A percentile compares a stretch with the other conserved stretches of the same genome.
Evolutionary conservation across 2,888 invertebrate species (phyloP).

Genomic region (Julus scandinavius): DNA sequence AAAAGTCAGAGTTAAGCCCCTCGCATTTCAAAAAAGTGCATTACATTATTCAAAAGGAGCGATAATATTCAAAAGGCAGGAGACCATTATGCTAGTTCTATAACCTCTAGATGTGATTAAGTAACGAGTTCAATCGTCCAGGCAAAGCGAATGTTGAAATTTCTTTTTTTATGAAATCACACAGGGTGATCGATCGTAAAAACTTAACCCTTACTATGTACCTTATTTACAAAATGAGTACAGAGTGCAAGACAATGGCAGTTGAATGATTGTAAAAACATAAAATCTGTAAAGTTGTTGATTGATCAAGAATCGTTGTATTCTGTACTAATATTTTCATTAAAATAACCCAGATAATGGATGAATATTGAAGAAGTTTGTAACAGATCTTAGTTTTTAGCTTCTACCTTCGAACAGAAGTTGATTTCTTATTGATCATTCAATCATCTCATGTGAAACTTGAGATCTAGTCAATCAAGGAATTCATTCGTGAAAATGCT

Average conservation of each 20-base stretch:
- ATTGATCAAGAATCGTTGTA: too few relatives aligned
- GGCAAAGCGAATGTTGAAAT: background rate
- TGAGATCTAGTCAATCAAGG: background rate
- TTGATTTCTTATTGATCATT: background rate
- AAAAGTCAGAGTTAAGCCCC: background rate
- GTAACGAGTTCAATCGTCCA: background rate
- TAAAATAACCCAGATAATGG: too few relatives aligned
- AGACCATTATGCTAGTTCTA: background rate
- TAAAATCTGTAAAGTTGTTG: too few relatives aligned
- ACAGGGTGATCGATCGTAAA: background rate
- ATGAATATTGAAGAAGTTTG: too few relatives aligned
- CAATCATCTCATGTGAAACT: background rate
- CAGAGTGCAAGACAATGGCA: background rate
- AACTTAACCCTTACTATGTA: background rate
- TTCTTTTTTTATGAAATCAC: background rate
- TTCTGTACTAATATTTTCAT: too few relatives aligned
- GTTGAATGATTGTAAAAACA: too few relatives aligned
- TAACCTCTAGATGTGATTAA: background rate
- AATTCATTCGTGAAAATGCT: background rate
- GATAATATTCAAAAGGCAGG: conserved; percentile 25
- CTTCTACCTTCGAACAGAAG: background rate
- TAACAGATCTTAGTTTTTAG: background rate
- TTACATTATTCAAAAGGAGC: background rate
- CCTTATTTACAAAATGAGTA: background rate
- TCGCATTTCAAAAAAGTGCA: background rate